These are phyloP conservation scores for Dryocosmus kuriphilus DNA, from an alignment of 2,888 invertebrate genomes.

Conservation along the genomic window DNA sequence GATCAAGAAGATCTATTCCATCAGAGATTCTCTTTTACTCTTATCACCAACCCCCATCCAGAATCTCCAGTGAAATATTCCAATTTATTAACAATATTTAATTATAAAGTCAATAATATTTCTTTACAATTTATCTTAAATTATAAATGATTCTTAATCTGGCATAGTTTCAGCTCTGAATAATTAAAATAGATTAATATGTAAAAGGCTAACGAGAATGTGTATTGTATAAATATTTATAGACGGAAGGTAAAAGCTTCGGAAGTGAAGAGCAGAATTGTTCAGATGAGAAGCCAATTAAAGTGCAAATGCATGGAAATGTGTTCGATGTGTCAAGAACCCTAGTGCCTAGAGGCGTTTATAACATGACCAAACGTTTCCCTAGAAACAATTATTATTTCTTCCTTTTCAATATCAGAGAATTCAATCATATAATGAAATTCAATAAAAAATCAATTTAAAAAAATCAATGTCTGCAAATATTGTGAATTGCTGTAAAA, in stretches of 20 bases:
- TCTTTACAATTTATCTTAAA: background rate
- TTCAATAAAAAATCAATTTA: background rate
- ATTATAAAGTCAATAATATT: background rate
- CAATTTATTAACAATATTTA: too few species aligned
- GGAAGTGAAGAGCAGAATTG: constrained; percentile 46
- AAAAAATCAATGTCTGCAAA: background rate
- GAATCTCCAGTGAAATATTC: too few species aligned
- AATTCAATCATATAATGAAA: background rate
- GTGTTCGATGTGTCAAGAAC: constrained; percentile 69
- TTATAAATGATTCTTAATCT: background rate
- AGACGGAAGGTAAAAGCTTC: constrained; percentile 43
- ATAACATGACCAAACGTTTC: background rate
- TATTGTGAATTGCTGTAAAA: background rate
- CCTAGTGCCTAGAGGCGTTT: constrained; percentile 62
- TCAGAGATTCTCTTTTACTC: background rate
- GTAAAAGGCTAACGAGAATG: constrained; percentile 22
- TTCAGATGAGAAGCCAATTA: constrained; percentile 70
- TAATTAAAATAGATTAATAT: constrained; percentile 11
- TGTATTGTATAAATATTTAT: constrained; percentile 66
- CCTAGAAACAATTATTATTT: background rate
- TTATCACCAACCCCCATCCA: background rate
- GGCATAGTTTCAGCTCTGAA: background rate
- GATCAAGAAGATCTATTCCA: background rate
- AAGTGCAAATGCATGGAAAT: constrained; percentile 76
- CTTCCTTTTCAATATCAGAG: background rate